Conservation (phyloP, 1,140 invertebrate genomes). For the Trichomalopsis sarcophagae region DNA sequence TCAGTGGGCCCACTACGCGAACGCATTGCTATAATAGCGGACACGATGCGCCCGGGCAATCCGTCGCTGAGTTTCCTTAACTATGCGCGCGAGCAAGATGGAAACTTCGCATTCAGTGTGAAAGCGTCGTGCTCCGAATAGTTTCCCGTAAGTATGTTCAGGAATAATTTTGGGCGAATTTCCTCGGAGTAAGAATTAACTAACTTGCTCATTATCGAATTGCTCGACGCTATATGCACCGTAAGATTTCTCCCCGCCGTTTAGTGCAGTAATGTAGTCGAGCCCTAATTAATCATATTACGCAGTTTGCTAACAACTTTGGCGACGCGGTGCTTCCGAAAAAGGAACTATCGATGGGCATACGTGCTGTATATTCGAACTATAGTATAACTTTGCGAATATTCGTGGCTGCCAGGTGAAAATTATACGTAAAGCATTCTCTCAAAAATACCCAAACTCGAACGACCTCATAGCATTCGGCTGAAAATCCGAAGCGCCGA, state of each 20-base stretch:
- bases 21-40: background rate
- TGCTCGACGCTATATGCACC: background rate
- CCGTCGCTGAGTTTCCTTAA: background rate
- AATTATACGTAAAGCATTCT: no score
- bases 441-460: no score
- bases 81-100: background rate
- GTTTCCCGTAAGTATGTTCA: slow-evolving; percentile 3
- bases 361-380: no score
- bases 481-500: background rate
- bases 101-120: background rate
- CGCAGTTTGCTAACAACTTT: no score
- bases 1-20: background rate
- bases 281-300: no score
- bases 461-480: background rate
- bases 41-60: background rate
- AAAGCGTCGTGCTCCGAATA: background rate
- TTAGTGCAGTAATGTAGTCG: no score
- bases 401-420: no score
- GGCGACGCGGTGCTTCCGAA: no score
- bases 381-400: no score
- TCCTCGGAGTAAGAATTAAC: background rate
- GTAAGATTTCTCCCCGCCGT: no score
- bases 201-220: background rate
- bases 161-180: background rate
- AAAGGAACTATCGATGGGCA: no score